These are phyloP conservation scores for Stegodyphus dumicola DNA, from an alignment of 1,140 invertebrate species.

Conservation along the genomic window DNA sequence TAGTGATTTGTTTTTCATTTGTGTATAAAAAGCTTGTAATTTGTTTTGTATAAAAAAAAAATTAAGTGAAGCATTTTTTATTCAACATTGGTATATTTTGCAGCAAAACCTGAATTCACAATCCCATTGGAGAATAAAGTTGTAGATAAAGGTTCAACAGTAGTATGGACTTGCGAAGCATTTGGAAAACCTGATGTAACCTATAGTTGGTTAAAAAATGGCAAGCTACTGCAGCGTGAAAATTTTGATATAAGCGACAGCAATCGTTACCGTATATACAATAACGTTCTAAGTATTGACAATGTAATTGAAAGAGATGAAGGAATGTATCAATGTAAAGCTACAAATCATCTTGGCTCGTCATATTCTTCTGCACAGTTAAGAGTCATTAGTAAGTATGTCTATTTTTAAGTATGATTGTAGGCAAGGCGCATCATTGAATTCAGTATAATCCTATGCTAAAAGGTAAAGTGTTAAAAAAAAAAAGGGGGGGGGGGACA, in stretches of 20 bases:
- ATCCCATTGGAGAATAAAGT: conserved; percentile 90
- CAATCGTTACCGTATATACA: conserved; percentile 73
- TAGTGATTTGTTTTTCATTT: too few relatives aligned
- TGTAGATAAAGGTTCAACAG: conserved; percentile 80
- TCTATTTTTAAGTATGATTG: neutral
- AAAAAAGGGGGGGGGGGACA: too few relatives aligned
- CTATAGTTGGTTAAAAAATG: conserved; percentile 93
- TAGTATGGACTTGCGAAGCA: conserved; percentile 95
- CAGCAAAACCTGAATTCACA: conserved; percentile 90
- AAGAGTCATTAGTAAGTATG: conserved; percentile 78
- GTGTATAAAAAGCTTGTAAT: too few relatives aligned
- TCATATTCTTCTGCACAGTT: conserved; percentile 90
- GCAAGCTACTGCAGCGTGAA: conserved; percentile 75
- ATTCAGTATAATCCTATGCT: too few relatives aligned
- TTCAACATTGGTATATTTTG: conserved; percentile 58
- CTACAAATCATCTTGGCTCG: conserved; percentile 87
- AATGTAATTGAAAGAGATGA: conserved; percentile 83
- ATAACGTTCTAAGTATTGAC: conserved; percentile 88
- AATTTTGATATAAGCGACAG: conserved; percentile 71
- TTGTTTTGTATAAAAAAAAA: too few relatives aligned
- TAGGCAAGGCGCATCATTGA: too few relatives aligned
- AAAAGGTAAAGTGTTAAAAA: too few relatives aligned
- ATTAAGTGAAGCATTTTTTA: too few relatives aligned
- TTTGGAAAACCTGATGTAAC: conserved; percentile 94
- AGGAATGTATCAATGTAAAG: conserved; percentile 96